phyloP scores from a whole-genome alignment of 2,797 vertebrate species.

The Girardinus metallicus region DNA sequence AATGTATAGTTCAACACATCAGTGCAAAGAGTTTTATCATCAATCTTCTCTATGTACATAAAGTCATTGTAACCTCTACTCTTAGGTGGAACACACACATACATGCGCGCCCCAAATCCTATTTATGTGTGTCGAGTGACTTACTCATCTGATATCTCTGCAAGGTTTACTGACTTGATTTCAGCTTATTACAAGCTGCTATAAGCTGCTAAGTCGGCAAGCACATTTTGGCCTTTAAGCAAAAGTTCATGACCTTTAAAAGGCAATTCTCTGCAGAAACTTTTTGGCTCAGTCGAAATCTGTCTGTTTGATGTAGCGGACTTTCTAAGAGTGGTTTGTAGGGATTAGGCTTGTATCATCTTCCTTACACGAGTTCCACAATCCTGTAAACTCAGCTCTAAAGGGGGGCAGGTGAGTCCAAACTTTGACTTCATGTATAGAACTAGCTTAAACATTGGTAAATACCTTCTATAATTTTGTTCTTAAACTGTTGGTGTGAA shows the following conservation, averaged over 20 bases:
- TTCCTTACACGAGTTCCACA: slow-evolving; percentile 2
- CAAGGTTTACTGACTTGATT: slow-evolving; percentile 62
- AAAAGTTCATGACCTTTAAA: slow-evolving; percentile 69
- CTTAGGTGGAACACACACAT: slow-evolving; percentile 1
- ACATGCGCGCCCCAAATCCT: slow-evolving; percentile 21
- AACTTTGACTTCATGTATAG: background rate
- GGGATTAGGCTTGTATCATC: slow-evolving; percentile 38
- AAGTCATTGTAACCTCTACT: slow-evolving; percentile 9
- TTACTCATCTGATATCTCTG: slow-evolving; percentile 47
- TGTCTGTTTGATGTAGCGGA: slow-evolving; percentile 37
- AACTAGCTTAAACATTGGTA: background rate
- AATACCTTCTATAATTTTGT: background rate
- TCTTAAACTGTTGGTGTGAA: background rate
- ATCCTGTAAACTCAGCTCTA: background rate
- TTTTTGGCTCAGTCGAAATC: slow-evolving; percentile 38
- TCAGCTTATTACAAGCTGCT: slow-evolving; percentile 56
- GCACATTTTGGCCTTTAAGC: slow-evolving; percentile 65
- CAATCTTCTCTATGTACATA: background rate
- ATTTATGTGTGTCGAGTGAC: slow-evolving; percentile 41
- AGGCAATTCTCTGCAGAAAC: slow-evolving; percentile 43
- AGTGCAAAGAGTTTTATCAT: slow-evolving; percentile 11
- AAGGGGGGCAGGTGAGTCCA: background rate
- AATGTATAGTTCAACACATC: background rate
- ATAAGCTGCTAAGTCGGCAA: slow-evolving; percentile 46
- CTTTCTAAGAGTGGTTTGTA: slow-evolving; percentile 35